phyloP scores from a whole-genome alignment of 2,113 vertebrate genomes.

The Hypomesus transpacificus region DNA sequence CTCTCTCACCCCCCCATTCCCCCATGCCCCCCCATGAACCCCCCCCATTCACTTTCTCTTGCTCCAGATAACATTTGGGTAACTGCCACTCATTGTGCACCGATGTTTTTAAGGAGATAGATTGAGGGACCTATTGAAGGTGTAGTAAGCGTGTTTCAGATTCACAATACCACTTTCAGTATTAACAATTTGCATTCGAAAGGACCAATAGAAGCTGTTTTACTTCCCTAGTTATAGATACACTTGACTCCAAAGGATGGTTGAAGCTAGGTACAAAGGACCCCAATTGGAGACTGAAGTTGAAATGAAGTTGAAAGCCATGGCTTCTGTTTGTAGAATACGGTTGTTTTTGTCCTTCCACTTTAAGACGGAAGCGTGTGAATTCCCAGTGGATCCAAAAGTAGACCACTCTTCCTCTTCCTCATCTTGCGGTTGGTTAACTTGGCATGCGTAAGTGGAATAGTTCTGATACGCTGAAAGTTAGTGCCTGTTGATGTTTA shows the following conservation, averaged over 20 bases:
- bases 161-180: slow-evolving; percentile 24
- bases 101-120: slow-evolving; percentile 16
- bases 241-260: background rate
- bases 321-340: slow-evolving; percentile 7
- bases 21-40: background rate
- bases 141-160: slow-evolving; percentile 21
- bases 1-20: background rate
- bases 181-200: slow-evolving; percentile 50
- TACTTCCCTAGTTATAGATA: slow-evolving; percentile 5
- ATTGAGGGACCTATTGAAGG: slow-evolving; percentile 27
- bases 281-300: slow-evolving; percentile 24
- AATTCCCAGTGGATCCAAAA: slow-evolving; percentile 58
- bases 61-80: background rate
- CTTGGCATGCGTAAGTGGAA: slow-evolving; percentile 57
- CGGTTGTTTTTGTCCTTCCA: slow-evolving; percentile 14
- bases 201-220: slow-evolving; percentile 37
- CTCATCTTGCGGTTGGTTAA: slow-evolving; percentile 43
- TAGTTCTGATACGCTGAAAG: slow-evolving; percentile 51
- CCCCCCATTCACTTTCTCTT: background rate
- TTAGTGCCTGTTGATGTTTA: slow-evolving; percentile 57
- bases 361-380: slow-evolving; percentile 41
- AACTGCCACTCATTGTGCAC: slow-evolving; percentile 15
- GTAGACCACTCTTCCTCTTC: slow-evolving; percentile 54
- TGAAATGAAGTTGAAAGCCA: background rate
- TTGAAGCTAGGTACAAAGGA: slow-evolving; percentile 1